Evolutionary conservation across 1,140 invertebrate species (phyloP), one percentile per base, ranked within the genome.

Genomic region (Pseudomyrmex cubaensis): DNA sequence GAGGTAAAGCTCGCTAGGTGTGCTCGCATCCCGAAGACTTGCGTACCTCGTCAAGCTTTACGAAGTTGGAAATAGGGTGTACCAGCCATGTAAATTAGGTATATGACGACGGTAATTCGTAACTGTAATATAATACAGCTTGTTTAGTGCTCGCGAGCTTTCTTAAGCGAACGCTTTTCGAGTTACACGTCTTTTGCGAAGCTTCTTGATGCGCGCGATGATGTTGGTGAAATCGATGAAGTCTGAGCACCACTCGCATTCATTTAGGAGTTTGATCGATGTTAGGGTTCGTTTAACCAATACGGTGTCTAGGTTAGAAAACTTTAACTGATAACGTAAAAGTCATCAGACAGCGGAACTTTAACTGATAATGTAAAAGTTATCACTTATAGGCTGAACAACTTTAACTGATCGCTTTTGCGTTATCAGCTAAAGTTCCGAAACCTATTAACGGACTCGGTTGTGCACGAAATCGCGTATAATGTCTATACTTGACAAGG

Each of bases 31-130:
- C 35, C 15, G 17, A 46, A 52, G 20, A 25, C 12, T 70, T 15
- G 77, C 35, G 35, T 48, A 48, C 13, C 8, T 12, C 35, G 56
- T 48, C 44, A 44, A 44, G 61, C 35, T 64, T 74, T 61, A 75
- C 8, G 59, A 57, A n/a, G 10, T 35, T 52, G 87, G 87, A 85
- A 72, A 75, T 75, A 85, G 87, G 72, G 64, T 66, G 70, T 63
- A 72, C 48, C 46, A 54, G 44, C 22, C 67, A 84, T 83, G 62
- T 82, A 87, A 90, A 90, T 90, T 91, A 90, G 83, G 76, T 88
- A 90, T 88, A 90, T 87, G 80, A 85, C 85, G 69, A 20, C 12
- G 83, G 74, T 77, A 90, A 88, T 90, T 90, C 85, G 84, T 89
- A 85, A 85, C 25, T 50, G 86, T 82, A 82, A 91, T 90, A 90